Evolutionary conservation across 2,888 invertebrate genomes (phyloP), one percentile per base, ranked within the genome.

Genomic region (Acleris sparsana): DNA sequence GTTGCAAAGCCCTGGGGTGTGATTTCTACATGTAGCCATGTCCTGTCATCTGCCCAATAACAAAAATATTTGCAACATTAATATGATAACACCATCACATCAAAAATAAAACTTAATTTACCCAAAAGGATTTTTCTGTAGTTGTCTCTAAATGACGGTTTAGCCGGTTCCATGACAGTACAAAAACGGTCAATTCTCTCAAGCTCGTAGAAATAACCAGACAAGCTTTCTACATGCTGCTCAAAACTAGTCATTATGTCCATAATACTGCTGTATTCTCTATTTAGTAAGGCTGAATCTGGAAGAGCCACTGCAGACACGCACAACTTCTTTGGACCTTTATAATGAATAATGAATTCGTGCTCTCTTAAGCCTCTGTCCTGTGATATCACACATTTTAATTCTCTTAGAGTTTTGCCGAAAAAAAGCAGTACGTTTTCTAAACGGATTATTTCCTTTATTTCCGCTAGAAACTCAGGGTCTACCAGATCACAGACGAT

Each of bases 21-120:
- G 3, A 92, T 85, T 73, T 90, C 88, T 33, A 92, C 67, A 76
- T 92, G 91, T 48, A 92, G 72, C 91, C 89, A 91, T 62, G 81
- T 86, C 70, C 86, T 80, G 1, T 84, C 79, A 82, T 87, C 92
- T 92, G 44, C 33, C 48, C 25, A n/a, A 22, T 39, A 20, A 17
- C 5, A 22, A 76, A 53, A 76, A 77, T 61, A 22, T 6, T 16
- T 6, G 16, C 3, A 51, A 5, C 5, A 51, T 22, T 20, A 11
- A 25, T 16, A 25, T n/a, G 1, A 7, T 13, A 52, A 25, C n/a
- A n/a, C 16, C 43, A 9, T 39, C 9, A n/a, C 25, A 5, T 52
- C 52, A 43, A 48, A 60, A 53, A 51, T 48, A 7, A 1, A 20
- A 9, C 11, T 49, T 20, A 16, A 70, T 74, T 71, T 72, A 92